Evolutionary conservation across 2,113 vertebrate species (phyloP), one percentile per base, ranked within the genome.

Genomic region (Amphilophus citrinellus): DNA sequence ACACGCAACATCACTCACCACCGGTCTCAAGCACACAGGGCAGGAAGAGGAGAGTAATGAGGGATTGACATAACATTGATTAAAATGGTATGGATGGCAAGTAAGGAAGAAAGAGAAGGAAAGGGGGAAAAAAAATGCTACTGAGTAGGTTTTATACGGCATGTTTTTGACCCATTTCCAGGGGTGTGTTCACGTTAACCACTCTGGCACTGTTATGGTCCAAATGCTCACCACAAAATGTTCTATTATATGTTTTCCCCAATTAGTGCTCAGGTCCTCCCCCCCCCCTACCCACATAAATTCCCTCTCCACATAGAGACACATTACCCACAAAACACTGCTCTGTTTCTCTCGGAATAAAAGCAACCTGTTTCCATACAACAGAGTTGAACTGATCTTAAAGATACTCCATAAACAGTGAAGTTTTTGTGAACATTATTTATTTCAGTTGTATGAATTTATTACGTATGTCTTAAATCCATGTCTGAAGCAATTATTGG

Each of bases 1-100:
- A 92, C 93, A 94, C 89, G 75, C 93, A 88, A 93, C 91, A 88
- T 92, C 92, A 77, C 84, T 91, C 90, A 82, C 1, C 84, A 68
- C 42, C 22, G n/a, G 82, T 81, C 83, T 80, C 71, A 53, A 77
- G 77, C 77, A 79, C 78, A 79, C 27, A 87, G 77, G 63, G 77
- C 80, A 82, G 77, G 78, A 85, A 61, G 84, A 61, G 58, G 59
- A 75, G 20, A 44, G 77, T 62, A 80, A 85, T 8, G 71, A 93
- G 68, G 79, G 82, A 62, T 44, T 4, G 37, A 66, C 61, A 76
- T 85, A 77, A 87, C 32, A 63, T 11, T 73, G 80, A 87, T 90
- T 82, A 68, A 75, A 87, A 76, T 61, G 82, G 71, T 11, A 27
- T 61, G 62, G 50, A 88, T 56, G 27, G 27, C 62, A 75, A 65